Conservation (phyloP, 2,797 vertebrate genomes). For the Loris lydekkerianus region DNA sequence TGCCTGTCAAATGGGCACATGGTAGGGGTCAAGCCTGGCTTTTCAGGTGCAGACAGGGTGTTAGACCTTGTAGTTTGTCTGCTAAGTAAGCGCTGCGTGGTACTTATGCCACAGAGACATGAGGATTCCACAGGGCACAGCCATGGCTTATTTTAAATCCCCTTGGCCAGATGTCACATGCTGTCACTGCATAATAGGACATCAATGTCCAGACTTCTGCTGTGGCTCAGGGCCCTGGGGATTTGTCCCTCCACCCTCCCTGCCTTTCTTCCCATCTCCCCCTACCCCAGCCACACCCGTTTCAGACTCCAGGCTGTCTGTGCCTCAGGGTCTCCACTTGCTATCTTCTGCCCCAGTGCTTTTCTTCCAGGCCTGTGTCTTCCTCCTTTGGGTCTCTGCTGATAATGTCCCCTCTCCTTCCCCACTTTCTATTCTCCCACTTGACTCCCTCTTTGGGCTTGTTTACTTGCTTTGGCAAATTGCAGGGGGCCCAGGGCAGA, state of each 20-base stretch:
- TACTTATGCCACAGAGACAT: rapidly evolving
- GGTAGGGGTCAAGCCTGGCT: background rate
- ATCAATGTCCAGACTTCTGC: background rate
- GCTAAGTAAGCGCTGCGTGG: background rate
- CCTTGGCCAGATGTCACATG: background rate
- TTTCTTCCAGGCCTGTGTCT: background rate
- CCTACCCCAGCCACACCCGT: background rate
- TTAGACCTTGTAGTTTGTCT: background rate
- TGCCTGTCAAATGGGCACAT: rapidly evolving
- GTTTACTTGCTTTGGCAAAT: background rate
- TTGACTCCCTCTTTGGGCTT: background rate
- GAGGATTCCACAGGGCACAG: background rate
- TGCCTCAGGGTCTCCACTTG: background rate
- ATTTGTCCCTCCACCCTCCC: background rate
- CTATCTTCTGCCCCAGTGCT: background rate
- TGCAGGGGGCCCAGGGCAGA: background rate
- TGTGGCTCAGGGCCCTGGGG: background rate
- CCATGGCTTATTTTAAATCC: background rate
- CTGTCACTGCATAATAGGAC: background rate
- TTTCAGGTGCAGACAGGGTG: background rate
- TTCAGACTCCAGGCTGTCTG: rapidly evolving
- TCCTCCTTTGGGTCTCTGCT: background rate
- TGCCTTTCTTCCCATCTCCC: background rate
- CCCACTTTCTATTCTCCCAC: background rate
- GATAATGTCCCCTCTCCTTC: no score